phyloP scores from a whole-genome alignment of 1,140 invertebrate genomes.

The Nasonia giraulti region DNA sequence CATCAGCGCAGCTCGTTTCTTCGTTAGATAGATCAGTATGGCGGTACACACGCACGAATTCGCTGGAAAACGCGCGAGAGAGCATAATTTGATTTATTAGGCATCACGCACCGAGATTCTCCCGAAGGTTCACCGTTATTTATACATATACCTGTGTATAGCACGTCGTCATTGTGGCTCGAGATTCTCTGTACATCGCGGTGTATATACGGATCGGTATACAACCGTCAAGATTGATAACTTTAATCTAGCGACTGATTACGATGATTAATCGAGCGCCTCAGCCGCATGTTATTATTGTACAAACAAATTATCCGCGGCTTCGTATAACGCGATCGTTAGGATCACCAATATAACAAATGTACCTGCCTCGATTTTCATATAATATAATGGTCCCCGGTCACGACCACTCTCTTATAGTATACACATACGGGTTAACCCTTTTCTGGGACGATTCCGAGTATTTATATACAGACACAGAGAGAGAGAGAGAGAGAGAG shows the following conservation, averaged over 20 bases:
- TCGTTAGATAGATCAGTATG: not conserved
- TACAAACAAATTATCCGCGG: not conserved
- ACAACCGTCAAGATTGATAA: not conserved
- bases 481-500: no score
- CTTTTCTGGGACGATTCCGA: no score
- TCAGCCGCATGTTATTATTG: not conserved
- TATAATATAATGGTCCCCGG: not conserved
- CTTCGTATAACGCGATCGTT: not conserved
- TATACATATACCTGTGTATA: not conserved
- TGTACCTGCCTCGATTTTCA: not conserved
- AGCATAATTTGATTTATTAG: not conserved
- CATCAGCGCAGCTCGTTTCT: not conserved
- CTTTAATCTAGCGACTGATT: not conserved
- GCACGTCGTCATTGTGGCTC: not conserved
- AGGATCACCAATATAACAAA: not conserved
- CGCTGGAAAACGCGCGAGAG: not conserved
- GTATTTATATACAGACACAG: no score
- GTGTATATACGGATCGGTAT: not conserved
- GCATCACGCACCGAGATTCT: not conserved
- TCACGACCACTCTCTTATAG: not conserved
- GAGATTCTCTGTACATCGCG: not conserved
- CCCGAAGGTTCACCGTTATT: not conserved
- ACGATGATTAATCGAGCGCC: not conserved
- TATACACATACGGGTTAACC: not conserved
- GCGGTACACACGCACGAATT: not conserved